A percentile compares a stretch with the other conserved stretches of the same genome.
Evolutionary conservation across 2,888 invertebrate species (phyloP).

Genomic region (Amiota mariae): DNA sequence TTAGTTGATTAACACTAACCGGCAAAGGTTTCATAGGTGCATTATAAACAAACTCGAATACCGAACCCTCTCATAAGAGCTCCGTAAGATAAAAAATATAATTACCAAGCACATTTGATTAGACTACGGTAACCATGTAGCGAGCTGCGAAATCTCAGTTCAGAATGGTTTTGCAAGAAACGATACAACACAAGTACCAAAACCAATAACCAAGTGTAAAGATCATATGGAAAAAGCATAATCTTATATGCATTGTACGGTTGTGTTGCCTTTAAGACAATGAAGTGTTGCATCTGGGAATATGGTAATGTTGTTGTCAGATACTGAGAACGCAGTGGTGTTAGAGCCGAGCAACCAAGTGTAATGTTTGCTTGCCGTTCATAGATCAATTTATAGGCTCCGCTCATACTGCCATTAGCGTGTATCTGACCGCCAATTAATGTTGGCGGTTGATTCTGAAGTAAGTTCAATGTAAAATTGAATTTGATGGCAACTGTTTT

Average conservation of each 20-base stretch:
- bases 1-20: too few species aligned
- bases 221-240: slow-evolving; percentile 52
- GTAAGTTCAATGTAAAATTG: slow-evolving; percentile 49
- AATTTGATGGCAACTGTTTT: slow-evolving; percentile 42
- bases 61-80: slow-evolving; percentile 58
- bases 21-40: too few species aligned
- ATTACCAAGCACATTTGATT: slow-evolving; percentile 38
- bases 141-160: not conserved
- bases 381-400: slow-evolving; percentile 49
- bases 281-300: slow-evolving; percentile 44
- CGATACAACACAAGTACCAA: slow-evolving; percentile 20
- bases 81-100: slow-evolving; percentile 47
- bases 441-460: slow-evolving; percentile 48
- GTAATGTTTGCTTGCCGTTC: slow-evolving; percentile 49
- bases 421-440: slow-evolving; percentile 46
- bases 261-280: slow-evolving; percentile 39
- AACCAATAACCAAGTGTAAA: slow-evolving; percentile 47
- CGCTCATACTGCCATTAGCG: slow-evolving; percentile 50
- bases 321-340: slow-evolving; percentile 40
- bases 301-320: slow-evolving; percentile 47
- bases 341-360: slow-evolving; percentile 50
- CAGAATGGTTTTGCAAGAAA: not conserved
- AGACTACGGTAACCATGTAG: slow-evolving; percentile 4
- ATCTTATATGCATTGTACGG: slow-evolving; percentile 50
- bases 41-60: too few species aligned